Conservation (phyloP, 2,797 vertebrate genomes). For the Pteropus rufus region DNA sequence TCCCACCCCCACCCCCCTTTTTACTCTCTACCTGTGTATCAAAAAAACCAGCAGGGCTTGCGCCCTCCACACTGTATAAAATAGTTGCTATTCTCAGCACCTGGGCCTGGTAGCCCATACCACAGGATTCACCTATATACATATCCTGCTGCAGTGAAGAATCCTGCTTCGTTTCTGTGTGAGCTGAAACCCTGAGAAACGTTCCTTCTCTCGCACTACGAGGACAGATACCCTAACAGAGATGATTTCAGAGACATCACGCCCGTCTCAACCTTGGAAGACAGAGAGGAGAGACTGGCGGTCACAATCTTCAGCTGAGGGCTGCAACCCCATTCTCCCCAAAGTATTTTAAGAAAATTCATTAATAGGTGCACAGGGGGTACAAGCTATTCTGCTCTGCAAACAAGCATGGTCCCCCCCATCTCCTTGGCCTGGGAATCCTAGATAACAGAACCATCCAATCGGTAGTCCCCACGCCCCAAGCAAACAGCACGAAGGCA, state of each 20-base stretch:
- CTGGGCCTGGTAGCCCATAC: conserved; percentile 58
- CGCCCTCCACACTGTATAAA: conserved; percentile 61
- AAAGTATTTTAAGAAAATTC: background rate
- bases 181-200: conserved; percentile 78
- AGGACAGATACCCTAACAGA: conserved; percentile 60
- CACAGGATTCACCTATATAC: conserved; percentile 72
- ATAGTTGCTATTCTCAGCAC: conserved; percentile 71
- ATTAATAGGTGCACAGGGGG: background rate
- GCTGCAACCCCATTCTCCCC: background rate
- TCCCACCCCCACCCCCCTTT: conserved; percentile 16
- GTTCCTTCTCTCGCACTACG: conserved; percentile 55
- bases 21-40: conserved; percentile 68
- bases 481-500: conserved; percentile 39
- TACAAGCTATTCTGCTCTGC: background rate
- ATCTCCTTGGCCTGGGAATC: conserved; percentile 12
- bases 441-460: background rate
- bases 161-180: conserved; percentile 62
- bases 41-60: conserved; percentile 61
- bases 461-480: background rate
- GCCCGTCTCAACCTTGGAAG: conserved; percentile 50
- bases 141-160: conserved; percentile 53
- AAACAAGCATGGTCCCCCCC: background rate
- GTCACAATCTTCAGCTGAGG: conserved; percentile 1
- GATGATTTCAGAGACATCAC: conserved; percentile 43
- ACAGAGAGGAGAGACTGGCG: conserved; percentile 32